phyloP scores from a whole-genome alignment of 2,888 invertebrate species.

The Ectemnius lituratus region DNA sequence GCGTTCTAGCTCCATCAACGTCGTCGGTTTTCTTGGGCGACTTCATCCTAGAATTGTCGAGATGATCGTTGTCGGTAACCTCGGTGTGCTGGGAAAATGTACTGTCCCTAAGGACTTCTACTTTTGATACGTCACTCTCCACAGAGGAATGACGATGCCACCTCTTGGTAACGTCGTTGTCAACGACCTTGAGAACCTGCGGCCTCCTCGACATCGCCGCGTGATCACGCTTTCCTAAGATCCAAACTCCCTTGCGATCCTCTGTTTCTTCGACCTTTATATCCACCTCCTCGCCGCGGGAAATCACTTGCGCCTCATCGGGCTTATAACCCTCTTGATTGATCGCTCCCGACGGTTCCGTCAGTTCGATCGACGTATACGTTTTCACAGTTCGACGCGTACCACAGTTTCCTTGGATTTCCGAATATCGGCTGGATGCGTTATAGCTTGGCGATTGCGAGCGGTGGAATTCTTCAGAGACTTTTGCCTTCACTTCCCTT shows the following conservation, averaged over 20 bases:
- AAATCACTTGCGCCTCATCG: slow-evolving; percentile 45
- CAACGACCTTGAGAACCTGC: slow-evolving; percentile 73
- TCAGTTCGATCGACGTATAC: neutral
- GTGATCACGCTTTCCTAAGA: slow-evolving; percentile 66
- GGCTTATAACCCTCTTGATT: slow-evolving; percentile 32
- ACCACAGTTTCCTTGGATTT: neutral
- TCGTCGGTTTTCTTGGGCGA: slow-evolving; percentile 11
- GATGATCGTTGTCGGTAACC: slow-evolving; percentile 5
- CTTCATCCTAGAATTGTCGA: slow-evolving; percentile 11
- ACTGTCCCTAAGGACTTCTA: slow-evolving; percentile 25
- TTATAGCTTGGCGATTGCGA: slow-evolving; percentile 9
- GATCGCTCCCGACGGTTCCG: neutral
- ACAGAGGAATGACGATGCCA: slow-evolving; percentile 46
- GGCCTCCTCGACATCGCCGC: slow-evolving; percentile 76
- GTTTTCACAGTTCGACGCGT: too few species aligned
- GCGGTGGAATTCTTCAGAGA: neutral
- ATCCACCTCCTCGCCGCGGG: slow-evolving; percentile 34
- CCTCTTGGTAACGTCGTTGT: slow-evolving; percentile 72
- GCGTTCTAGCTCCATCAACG: slow-evolving; percentile 5
- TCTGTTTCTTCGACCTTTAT: slow-evolving; percentile 66
- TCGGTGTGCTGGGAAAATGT: slow-evolving; percentile 1
- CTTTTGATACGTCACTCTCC: slow-evolving; percentile 46
- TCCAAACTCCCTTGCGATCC: slow-evolving; percentile 71
- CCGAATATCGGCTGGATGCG: neutral
- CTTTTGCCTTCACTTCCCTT: neutral